Base-by-base conservation (phyloP, 2,113 vertebrate species). In the Gobio gobio region DNA sequence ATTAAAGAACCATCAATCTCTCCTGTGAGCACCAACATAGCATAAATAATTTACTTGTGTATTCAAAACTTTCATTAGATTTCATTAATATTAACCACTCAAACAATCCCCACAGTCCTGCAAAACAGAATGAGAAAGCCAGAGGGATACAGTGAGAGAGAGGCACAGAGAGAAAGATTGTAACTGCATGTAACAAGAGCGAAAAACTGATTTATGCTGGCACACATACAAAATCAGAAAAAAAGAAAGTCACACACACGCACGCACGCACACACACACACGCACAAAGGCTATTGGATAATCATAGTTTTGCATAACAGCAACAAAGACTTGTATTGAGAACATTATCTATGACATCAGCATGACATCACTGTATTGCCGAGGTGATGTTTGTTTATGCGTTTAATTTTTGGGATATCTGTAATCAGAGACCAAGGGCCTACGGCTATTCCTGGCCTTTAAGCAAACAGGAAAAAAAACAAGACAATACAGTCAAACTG, bases 1-100 rank as follows among this genome's bases (percentile, higher is more conserved):
- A 70, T 56, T 56, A 43, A 70, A 72, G 49, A 73, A 68, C 22
- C 64, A 72, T 83, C 64, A 83, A 83, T 58, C 81, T 82, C 79
- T 73, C 29, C 49, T 24, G 22, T 58, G 29, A 40, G 64, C 66
- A 10, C 47, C 22, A 81, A 68, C 79, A 54, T 14, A 7, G 45
- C 63, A 81, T 72, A 24, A 83, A 83, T 83, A 83, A 83, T 83
- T 83, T 7, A 83, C 51, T 72, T 72, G 18, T 83, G 43, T 83
- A 83, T 83, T 56, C 47, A 43, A 83, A 83, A 83, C 66, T 56
- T 83, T 58, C 66, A 82, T 82, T 72, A 58, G 29, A 82, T 82
- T 82, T 82, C 64, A 70, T 82, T 82, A 82, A 82, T 82, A 82
- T 83, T 72, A 83, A 82, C 49, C 18, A 82, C 47, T 58, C 66